Evolutionary conservation across 1,140 invertebrate species (phyloP).

Genomic region (Nasonia giraulti): DNA sequence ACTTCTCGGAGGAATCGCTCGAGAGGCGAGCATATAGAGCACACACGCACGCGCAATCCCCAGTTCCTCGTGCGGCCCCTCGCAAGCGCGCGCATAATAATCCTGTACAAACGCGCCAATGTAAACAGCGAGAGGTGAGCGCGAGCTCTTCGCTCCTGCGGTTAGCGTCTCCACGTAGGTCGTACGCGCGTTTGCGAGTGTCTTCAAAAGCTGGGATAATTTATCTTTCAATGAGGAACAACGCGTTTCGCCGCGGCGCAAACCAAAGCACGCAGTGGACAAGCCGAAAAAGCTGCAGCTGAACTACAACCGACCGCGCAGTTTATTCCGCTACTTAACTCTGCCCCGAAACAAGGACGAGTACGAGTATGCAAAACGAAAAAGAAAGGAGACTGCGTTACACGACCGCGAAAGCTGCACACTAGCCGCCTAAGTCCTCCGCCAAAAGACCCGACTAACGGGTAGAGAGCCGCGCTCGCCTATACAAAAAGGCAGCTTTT

Average conservation of each 20-base stretch:
- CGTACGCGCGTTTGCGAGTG: not conserved
- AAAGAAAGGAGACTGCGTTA: constrained; percentile 20
- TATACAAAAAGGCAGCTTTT: constrained; percentile 45
- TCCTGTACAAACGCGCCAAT: constrained; percentile 26
- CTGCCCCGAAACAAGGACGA: not conserved
- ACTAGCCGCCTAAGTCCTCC: constrained; percentile 40
- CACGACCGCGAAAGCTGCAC: not conserved
- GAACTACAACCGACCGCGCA: constrained; percentile 38
- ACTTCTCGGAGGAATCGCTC: not conserved
- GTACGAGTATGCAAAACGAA: not conserved
- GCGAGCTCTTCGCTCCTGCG: not conserved
- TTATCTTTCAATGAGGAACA: not conserved
- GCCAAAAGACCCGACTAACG: constrained; percentile 23
- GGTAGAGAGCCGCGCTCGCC: not conserved
- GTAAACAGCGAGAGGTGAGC: constrained; percentile 30
- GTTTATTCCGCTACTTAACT: constrained; percentile 49
- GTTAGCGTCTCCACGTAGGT: not conserved
- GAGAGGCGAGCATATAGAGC: not conserved
- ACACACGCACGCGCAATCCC: not conserved
- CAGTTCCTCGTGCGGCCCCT: no score
- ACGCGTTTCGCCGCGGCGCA: not conserved
- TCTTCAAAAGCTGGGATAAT: not conserved
- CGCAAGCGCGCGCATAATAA: constrained; percentile 26
- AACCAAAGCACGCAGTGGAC: not conserved
- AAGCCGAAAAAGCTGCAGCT: not conserved